These are phyloP conservation scores for Paradoxurus hermaphroditus DNA, from an alignment of 2,113 vertebrate genomes.

Conservation along the genomic window DNA sequence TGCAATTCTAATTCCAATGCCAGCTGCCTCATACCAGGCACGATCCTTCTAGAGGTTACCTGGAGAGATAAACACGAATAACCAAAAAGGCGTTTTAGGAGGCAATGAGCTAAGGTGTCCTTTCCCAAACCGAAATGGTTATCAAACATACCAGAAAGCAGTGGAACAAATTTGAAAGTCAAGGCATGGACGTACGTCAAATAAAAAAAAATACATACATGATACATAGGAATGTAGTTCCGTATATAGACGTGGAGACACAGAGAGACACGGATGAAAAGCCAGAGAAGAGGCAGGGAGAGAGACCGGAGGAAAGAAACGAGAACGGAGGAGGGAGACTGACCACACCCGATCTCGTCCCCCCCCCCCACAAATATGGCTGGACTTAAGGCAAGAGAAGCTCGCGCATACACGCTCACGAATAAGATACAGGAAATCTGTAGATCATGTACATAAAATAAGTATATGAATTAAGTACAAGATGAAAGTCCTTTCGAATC, in stretches of 20 bases:
- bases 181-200: no score
- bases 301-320: no score
- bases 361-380: background rate
- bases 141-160: background rate
- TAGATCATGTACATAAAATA: no score
- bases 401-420: accelerated
- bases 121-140: background rate
- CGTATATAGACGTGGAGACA: background rate
- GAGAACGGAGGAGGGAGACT: background rate
- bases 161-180: background rate
- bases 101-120: background rate
- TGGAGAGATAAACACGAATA: background rate
- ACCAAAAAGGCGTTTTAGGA: background rate
- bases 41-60: background rate
- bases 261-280: background rate
- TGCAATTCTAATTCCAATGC: background rate
- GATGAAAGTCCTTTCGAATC: no score
- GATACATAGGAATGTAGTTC: no score
- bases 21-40: background rate
- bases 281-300: background rate
- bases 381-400: background rate
- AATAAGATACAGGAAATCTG: no score
- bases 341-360: no score
- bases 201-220: no score
- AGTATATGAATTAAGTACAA: no score